Conservation (phyloP, 2,888 invertebrate genomes). For the Coenonympha glycerion region DNA sequence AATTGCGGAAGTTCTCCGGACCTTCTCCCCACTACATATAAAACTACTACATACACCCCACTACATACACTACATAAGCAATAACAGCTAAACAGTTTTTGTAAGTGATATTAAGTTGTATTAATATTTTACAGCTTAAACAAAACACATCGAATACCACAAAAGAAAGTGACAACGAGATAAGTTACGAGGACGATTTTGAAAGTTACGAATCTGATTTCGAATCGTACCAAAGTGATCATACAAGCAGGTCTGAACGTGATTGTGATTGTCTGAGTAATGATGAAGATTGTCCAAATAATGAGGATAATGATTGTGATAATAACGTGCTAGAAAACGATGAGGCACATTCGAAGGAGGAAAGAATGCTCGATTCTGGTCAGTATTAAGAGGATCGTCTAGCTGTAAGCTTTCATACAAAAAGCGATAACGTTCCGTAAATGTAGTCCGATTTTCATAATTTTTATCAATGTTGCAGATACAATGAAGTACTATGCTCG, state of each 20-base stretch:
- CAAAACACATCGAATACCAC: not conserved
- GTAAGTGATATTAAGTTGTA: too few relatives aligned
- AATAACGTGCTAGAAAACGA: conserved; percentile 19
- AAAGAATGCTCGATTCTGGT: conserved; percentile 68
- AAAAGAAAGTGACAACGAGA: conserved; percentile 51
- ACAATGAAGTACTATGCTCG: too few relatives aligned
- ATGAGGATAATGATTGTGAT: conserved; percentile 19
- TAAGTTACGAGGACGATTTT: conserved; percentile 71
- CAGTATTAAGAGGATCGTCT: too few relatives aligned
- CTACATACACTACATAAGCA: too few relatives aligned
- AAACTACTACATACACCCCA: too few relatives aligned
- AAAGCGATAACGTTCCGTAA: too few relatives aligned
- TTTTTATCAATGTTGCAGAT: too few relatives aligned
- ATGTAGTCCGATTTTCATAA: too few relatives aligned
- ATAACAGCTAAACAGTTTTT: too few relatives aligned
- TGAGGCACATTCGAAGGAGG: conserved; percentile 40
- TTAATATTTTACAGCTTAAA: not conserved
- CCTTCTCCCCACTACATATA: too few relatives aligned
- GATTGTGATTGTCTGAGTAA: conserved; percentile 27
- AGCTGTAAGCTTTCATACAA: too few relatives aligned
- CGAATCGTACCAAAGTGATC: conserved; percentile 57
- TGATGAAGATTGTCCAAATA: conserved; percentile 20
- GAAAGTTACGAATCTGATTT: conserved; percentile 72
- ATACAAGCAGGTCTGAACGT: conserved; percentile 22
- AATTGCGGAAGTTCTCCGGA: too few relatives aligned